Base-by-base conservation (phyloP, 2,888 invertebrate genomes). In the Choristoneura rosaceana region DNA sequence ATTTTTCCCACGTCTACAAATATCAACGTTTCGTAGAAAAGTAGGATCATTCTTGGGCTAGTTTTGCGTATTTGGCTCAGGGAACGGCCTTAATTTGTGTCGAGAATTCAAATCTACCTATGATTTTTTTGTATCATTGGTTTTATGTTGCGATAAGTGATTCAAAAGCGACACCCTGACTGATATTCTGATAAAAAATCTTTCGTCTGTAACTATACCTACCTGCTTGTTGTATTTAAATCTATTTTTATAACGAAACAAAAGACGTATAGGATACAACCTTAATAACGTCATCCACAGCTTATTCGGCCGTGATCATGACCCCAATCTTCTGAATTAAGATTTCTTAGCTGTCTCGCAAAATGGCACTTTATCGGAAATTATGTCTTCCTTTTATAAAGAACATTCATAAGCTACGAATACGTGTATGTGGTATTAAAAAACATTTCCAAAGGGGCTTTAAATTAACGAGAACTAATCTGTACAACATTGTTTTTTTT, bases 231-330 rank as follows among this genome's bases (percentile, higher is more conserved):
- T 50, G 50, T n/a, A n/a, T n/a, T 0, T n/a, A 4, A 50, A 50
- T 15, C 50, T 50, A 7, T 50, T 10, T 59, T 59, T 14, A 59
- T 17, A 55, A 25, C 3, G 9, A 52, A 55, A 3, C 47, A 15
- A 12, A 12, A 25, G 25, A 25, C 55, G 25, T 55, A 55, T 43
- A 41, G 33, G 55, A 62, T 34, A 5, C n/a, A 38, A 60, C 47
- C 63, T 55, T 38, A 64, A 69, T 60, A 68, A 69, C 73, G 63
- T 58, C 63, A 45, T 10, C 41, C 47, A 12, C 14, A 50, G 41
- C 5, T 41, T 34, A 73, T 64, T 59, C 63, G 73, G 73, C 68
- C 73, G 47, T 73, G 73, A 73, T 64, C 73, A 52, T 73, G 73
- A 73, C 68, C 68, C 45, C 68, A 59, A 73, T 73, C 47, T 52